Percentiles rank a stretch among this genome's conserved stretches.
Conservation (phyloP, 1,140 invertebrate species). For the Halesus radiatus region DNA sequence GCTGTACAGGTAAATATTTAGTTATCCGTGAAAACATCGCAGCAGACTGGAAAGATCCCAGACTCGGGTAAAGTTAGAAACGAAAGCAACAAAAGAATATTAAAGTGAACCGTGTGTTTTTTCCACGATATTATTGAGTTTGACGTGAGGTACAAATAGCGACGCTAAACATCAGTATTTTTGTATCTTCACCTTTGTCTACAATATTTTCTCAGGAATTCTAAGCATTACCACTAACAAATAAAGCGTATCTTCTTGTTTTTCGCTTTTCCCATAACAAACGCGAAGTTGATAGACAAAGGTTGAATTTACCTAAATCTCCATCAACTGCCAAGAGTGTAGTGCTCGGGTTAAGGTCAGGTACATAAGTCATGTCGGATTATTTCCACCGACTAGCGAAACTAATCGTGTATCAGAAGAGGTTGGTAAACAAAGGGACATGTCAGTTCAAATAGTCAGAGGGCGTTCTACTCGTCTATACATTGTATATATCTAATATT, state of each 20-base stretch:
- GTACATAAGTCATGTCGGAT: background rate
- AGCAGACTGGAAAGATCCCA: background rate
- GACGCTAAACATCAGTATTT: too few relatives aligned
- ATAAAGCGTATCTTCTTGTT: too few relatives aligned
- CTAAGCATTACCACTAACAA: too few relatives aligned
- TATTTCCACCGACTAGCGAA: background rate
- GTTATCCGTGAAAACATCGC: background rate
- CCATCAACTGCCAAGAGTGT: too few relatives aligned
- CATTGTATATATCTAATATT: background rate
- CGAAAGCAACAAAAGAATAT: background rate
- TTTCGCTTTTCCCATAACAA: too few relatives aligned
- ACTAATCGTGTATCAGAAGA: slow-evolving; percentile 4
- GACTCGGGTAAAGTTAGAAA: background rate
- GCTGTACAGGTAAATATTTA: slow-evolving; percentile 19
- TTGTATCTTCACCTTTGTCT: too few relatives aligned
- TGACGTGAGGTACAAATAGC: background rate
- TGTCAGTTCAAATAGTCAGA: slow-evolving; percentile 1
- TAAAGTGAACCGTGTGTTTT: background rate
- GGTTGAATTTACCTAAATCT: too few relatives aligned
- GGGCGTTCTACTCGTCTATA: background rate
- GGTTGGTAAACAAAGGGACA: slow-evolving; percentile 1
- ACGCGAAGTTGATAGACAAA: too few relatives aligned
- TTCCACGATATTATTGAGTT: too few relatives aligned
- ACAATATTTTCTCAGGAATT: too few relatives aligned
- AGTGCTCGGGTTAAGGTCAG: background rate